Percentiles rank a stretch among this genome's conserved stretches.
phyloP scores from a whole-genome alignment of 1,140 invertebrate genomes.

The Rhopalosiphum maidis region DNA sequence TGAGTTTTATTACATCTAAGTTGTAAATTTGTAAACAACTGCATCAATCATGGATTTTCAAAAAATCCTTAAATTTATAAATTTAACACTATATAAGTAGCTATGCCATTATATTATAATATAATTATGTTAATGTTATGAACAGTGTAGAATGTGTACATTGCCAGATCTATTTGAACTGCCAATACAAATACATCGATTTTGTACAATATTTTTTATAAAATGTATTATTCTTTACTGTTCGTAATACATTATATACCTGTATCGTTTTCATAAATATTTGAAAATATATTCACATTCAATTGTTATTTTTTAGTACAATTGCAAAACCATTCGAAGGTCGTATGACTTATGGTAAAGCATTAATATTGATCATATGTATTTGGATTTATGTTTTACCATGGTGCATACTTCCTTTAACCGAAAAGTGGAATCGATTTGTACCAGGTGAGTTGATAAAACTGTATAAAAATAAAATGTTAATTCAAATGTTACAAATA shows the following conservation, averaged over 20 bases:
- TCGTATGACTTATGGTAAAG: conserved; percentile 77
- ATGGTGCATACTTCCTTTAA: conserved; percentile 78
- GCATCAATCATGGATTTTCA: no score
- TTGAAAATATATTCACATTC: neutral
- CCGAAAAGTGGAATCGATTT: conserved; percentile 82
- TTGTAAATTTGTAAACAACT: neutral
- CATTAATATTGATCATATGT: conserved; percentile 73
- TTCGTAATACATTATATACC: no score
- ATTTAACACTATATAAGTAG: neutral
- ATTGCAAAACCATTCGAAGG: conserved; percentile 84
- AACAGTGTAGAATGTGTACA: no score
- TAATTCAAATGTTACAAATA: no score
- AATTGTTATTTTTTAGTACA: conserved; percentile 66
- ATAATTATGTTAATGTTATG: neutral
- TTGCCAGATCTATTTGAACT: no score
- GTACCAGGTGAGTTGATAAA: conserved; percentile 69
- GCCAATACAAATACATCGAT: no score
- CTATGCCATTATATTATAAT: neutral
- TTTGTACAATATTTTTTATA: no score
- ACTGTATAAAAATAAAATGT: neutral
- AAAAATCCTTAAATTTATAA: neutral
- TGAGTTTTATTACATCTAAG: neutral
- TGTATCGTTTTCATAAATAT: neutral
- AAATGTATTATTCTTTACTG: no score
- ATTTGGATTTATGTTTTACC: conserved; percentile 81